These are phyloP conservation scores for Agrotis puta DNA, from an alignment of 2,888 invertebrate genomes.

Conservation along the genomic window DNA sequence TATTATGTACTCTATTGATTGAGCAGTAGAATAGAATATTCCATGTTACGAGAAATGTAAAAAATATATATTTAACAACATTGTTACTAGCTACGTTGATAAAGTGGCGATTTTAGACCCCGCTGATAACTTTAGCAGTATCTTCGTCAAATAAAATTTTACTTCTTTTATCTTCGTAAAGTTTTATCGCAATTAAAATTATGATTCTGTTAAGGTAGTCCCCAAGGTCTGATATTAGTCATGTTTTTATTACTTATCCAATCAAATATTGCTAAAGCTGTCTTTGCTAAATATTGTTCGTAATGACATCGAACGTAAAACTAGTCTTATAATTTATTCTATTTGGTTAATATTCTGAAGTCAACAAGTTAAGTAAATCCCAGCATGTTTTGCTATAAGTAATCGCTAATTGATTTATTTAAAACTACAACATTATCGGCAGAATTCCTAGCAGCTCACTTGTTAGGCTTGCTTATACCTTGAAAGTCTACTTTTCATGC, in stretches of 20 bases:
- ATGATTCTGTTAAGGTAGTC: too few species aligned
- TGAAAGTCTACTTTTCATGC: constrained; percentile 65
- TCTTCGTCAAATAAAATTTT: too few species aligned
- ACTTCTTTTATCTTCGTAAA: too few species aligned
- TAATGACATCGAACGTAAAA: not conserved
- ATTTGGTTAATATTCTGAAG: not conserved
- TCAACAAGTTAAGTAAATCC: constrained; percentile 19
- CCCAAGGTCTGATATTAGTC: constrained; percentile 2
- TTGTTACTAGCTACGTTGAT: too few species aligned
- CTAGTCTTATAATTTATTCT: not conserved
- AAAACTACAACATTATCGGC: constrained; percentile 29
- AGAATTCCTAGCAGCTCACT: constrained; percentile 57
- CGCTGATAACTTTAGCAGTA: too few species aligned
- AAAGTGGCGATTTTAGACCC: too few species aligned
- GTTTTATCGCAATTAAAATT: too few species aligned
- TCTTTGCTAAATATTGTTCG: not conserved
- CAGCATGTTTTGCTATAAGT: constrained; percentile 5
- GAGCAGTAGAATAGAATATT: too few species aligned
- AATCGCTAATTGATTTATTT: constrained; percentile 50
- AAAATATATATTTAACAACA: too few species aligned
- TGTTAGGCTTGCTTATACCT: constrained; percentile 63
- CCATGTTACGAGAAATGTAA: too few species aligned
- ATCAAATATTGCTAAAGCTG: not conserved
- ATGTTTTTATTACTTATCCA: not conserved
- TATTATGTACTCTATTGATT: too few species aligned